phyloP scores from a whole-genome alignment of 30 jellyfish, hydroid and myxozoan genomes.

The Morbakka virulenta region DNA sequence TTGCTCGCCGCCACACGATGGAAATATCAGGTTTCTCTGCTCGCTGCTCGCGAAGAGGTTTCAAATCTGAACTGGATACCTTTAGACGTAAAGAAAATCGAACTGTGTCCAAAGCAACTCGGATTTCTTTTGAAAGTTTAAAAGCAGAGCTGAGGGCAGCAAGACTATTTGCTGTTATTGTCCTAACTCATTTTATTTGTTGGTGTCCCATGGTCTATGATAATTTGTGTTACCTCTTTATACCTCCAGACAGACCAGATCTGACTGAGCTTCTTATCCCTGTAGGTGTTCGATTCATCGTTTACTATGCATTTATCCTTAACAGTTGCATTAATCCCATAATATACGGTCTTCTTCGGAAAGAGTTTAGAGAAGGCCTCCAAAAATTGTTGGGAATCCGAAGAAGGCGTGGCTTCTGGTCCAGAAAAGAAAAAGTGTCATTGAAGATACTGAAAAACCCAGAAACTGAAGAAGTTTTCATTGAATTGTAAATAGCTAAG shows the following conservation, averaged over 20 bases:
- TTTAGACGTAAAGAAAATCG: not conserved
- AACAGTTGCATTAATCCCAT: not conserved
- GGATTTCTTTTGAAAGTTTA: not conserved
- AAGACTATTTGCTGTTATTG: not conserved
- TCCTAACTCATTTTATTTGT: not conserved
- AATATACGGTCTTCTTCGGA: not conserved
- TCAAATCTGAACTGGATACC: not conserved
- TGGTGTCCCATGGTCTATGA: conserved; percentile 6
- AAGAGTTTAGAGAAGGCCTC: not conserved
- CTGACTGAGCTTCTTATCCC: not conserved
- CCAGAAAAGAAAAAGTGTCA: not conserved
- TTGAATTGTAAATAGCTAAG: not conserved
- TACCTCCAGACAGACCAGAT: not conserved
- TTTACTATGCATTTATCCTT: not conserved
- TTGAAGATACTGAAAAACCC: not conserved
- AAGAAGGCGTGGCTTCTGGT: not conserved
- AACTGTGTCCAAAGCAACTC: not conserved
- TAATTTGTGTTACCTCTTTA: not conserved
- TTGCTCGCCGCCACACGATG: not conserved
- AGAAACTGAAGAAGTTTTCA: not conserved
- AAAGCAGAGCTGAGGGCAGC: not conserved
- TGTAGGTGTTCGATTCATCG: not conserved
- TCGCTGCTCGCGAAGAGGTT: not conserved
- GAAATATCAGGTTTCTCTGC: not conserved
- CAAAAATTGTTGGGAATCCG: not conserved